phyloP scores from a whole-genome alignment of 2,888 invertebrate genomes.

The Tetranychus piercei region DNA sequence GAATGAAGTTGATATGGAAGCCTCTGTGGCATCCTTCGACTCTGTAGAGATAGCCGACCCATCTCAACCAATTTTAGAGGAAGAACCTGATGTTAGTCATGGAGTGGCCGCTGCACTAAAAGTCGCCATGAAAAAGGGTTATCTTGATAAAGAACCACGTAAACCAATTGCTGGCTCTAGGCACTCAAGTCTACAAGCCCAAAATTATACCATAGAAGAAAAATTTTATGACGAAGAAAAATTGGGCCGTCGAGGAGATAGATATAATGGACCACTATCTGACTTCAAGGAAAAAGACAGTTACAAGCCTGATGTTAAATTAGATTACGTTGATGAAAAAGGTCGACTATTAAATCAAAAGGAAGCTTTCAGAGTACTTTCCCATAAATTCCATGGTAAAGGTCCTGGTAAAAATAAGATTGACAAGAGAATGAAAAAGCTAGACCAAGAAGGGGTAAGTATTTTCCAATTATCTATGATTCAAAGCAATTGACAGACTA shows the following conservation, averaged over 20 bases:
- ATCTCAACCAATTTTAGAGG: conserved; percentile 52
- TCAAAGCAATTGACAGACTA: neutral
- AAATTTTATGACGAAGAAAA: conserved; percentile 50
- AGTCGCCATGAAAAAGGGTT: conserved; percentile 77
- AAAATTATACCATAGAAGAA: conserved; percentile 46
- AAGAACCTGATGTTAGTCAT: conserved; percentile 75
- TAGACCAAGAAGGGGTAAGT: conserved; percentile 69
- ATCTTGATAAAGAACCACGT: conserved; percentile 60
- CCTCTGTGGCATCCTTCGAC: conserved; percentile 5
- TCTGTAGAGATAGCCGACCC: conserved; percentile 12
- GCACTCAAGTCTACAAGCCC: conserved; percentile 51
- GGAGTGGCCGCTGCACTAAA: conserved; percentile 79
- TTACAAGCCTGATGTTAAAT: conserved; percentile 79
- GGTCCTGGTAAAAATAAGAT: conserved; percentile 95
- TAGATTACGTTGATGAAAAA: conserved; percentile 92
- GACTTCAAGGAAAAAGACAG: conserved; percentile 79
- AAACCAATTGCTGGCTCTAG: conserved; percentile 50
- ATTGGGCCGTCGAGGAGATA: conserved; percentile 37
- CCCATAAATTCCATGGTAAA: conserved; percentile 97
- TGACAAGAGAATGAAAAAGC: conserved; percentile 85
- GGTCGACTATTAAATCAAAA: conserved; percentile 78
- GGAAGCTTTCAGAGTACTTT: conserved; percentile 71
- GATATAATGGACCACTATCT: conserved; percentile 61
- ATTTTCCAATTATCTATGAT: conserved; percentile 10
- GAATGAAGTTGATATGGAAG: conserved; percentile 46